Evolutionary conservation across 2,113 vertebrate species (phyloP).

Genomic region (pig (Sus scrofa)): DNA sequence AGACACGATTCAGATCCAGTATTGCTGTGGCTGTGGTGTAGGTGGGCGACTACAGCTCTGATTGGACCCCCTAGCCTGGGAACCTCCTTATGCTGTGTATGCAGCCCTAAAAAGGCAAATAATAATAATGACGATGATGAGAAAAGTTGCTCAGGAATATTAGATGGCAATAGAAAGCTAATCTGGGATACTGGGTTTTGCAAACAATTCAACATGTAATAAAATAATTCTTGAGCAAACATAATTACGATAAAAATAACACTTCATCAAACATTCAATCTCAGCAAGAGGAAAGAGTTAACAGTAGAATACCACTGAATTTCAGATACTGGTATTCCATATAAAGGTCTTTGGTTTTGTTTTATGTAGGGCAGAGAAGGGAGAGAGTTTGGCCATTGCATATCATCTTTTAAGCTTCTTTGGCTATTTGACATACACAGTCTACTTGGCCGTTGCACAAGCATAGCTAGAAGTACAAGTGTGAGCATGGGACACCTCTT

Average conservation of each 20-base stretch:
- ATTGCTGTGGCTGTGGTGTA: no score
- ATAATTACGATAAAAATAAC: constrained; percentile 10
- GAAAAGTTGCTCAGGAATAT: background rate
- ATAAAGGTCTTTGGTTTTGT: background rate
- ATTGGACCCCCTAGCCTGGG: no score
- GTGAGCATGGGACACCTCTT: background rate
- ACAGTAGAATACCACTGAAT: background rate
- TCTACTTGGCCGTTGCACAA: background rate
- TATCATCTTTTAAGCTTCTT: background rate
- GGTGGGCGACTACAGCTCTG: no score
- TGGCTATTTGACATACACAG: background rate
- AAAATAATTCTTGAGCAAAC: constrained; percentile 18
- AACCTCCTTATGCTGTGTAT: no score
- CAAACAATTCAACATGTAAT: constrained; percentile 46
- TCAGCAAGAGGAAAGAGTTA: constrained; percentile 10
- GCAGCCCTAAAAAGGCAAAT: no score
- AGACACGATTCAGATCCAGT: no score
- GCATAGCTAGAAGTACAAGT: background rate
- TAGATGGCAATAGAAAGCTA: background rate
- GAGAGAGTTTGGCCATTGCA: background rate
- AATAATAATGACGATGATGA: no score
- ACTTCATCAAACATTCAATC: constrained; percentile 6
- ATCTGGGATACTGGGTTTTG: background rate
- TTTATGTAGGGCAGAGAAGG: background rate
- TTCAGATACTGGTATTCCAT: background rate